Conservation (phyloP, 2,113 vertebrate species). For the Mormoops blainvillei region DNA sequence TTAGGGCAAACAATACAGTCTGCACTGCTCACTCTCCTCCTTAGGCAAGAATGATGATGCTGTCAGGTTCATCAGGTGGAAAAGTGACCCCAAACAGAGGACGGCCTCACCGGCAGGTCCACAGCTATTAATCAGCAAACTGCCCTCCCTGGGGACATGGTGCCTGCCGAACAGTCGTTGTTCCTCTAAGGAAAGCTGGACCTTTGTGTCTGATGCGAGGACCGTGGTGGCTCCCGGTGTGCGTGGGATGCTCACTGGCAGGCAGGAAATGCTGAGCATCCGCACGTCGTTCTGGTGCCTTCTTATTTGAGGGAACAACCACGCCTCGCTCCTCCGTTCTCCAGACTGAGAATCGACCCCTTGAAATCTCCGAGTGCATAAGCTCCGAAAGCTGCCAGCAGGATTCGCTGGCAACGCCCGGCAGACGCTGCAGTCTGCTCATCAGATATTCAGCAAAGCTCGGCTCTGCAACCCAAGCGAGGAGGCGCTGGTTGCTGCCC, state of each 20-base stretch:
- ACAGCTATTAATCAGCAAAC: not conserved
- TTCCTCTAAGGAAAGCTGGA: not conserved
- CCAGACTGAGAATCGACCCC: slow-evolving; percentile 32
- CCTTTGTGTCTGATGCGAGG: not conserved
- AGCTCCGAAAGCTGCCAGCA: slow-evolving; percentile 45
- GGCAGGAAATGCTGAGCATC: not conserved
- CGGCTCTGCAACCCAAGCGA: slow-evolving; percentile 60
- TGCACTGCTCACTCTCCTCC: not conserved
- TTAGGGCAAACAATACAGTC: not conserved
- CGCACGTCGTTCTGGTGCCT: not conserved
- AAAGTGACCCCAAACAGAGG: not conserved
- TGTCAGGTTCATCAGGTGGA: not conserved
- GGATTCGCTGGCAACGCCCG: slow-evolving; percentile 50
- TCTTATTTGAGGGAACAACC: not conserved
- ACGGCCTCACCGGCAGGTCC: not conserved
- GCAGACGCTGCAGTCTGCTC: slow-evolving; percentile 64
- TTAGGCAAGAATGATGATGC: not conserved
- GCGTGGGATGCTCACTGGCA: not conserved
- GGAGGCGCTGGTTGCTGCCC: slow-evolving; percentile 17
- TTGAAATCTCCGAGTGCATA: slow-evolving; percentile 54
- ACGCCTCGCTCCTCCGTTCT: not conserved
- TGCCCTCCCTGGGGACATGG: not conserved
- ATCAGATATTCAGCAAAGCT: slow-evolving; percentile 75
- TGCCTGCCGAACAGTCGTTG: not conserved
- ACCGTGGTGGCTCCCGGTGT: rapidly evolving